Percentiles rank a stretch among this genome's conserved stretches.
These are phyloP conservation scores for Perithous albicinctus DNA, from an alignment of 2,888 invertebrate genomes.

Conservation along the genomic window DNA sequence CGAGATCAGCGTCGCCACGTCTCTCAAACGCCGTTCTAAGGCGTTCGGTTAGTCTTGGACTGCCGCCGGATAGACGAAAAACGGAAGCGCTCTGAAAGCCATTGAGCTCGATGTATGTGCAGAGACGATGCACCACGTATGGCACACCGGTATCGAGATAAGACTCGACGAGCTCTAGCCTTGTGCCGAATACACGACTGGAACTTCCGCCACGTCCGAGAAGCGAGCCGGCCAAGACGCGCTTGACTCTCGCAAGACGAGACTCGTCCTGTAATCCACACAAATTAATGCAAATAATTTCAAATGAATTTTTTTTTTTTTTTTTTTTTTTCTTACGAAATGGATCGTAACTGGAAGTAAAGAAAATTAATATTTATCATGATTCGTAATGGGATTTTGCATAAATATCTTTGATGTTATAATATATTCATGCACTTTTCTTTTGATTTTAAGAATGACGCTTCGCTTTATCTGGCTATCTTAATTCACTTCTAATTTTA, in stretches of 20 bases:
- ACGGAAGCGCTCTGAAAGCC: conserved; percentile 82
- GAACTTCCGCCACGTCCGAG: conserved; percentile 77
- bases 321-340: no score
- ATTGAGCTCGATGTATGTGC: conserved; percentile 84
- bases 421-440: no score
- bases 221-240: conserved; percentile 81
- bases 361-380: no score
- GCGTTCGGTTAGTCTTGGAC: conserved; percentile 85
- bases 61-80: conserved; percentile 86
- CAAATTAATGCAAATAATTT: conserved; percentile 10
- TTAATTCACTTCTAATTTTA: no score
- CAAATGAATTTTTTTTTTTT: no score
- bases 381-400: no score
- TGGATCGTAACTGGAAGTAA: no score
- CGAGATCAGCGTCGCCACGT: conserved; percentile 86
- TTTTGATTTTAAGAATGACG: no score
- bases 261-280: conserved; percentile 79
- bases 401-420: no score
- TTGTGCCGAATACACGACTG: conserved; percentile 80
- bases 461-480: no score
- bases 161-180: conserved; percentile 80
- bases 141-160: conserved; percentile 84
- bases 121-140: conserved; percentile 83
- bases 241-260: conserved; percentile 82
- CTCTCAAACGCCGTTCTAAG: conserved; percentile 85